A percentile compares a stretch with the other conserved stretches of the same genome.
Evolutionary conservation across 2,113 vertebrate genomes (phyloP).

Genomic region (Halcyon malimbica): DNA sequence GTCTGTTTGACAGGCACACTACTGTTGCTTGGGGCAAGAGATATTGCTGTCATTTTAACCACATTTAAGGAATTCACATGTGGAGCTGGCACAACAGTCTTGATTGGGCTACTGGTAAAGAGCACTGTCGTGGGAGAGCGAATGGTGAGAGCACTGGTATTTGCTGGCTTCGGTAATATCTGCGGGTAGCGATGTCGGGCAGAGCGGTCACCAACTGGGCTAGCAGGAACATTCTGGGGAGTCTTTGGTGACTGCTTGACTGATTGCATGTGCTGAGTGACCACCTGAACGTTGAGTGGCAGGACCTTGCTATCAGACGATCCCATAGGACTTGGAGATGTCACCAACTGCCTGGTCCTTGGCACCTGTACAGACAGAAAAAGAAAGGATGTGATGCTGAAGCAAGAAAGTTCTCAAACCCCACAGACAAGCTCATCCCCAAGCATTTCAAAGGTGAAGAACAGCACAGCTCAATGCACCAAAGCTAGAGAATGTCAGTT

Average conservation of each 20-base stretch:
- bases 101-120: slow-evolving; percentile 92
- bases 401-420: neutral
- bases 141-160: slow-evolving; percentile 86
- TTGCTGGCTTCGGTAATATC: slow-evolving; percentile 93
- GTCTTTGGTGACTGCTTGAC: slow-evolving; percentile 91
- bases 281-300: slow-evolving; percentile 94
- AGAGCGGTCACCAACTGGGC: slow-evolving; percentile 88
- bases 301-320: slow-evolving; percentile 89
- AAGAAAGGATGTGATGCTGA: neutral
- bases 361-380: slow-evolving; percentile 79
- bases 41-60: slow-evolving; percentile 96
- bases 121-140: slow-evolving; percentile 94
- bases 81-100: slow-evolving; percentile 91
- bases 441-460: neutral
- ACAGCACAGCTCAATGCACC: neutral
- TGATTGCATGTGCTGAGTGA: slow-evolving; percentile 92
- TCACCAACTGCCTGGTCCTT: slow-evolving; percentile 88
- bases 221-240: slow-evolving; percentile 85
- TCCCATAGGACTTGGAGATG: slow-evolving; percentile 87
- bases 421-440: neutral
- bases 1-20: slow-evolving; percentile 83
- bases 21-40: slow-evolving; percentile 83
- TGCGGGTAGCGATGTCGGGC: slow-evolving; percentile 93
- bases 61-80: slow-evolving; percentile 91
- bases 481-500: neutral